Conservation (phyloP, 2,113 vertebrate species). For the Setophaga coronata region DNA sequence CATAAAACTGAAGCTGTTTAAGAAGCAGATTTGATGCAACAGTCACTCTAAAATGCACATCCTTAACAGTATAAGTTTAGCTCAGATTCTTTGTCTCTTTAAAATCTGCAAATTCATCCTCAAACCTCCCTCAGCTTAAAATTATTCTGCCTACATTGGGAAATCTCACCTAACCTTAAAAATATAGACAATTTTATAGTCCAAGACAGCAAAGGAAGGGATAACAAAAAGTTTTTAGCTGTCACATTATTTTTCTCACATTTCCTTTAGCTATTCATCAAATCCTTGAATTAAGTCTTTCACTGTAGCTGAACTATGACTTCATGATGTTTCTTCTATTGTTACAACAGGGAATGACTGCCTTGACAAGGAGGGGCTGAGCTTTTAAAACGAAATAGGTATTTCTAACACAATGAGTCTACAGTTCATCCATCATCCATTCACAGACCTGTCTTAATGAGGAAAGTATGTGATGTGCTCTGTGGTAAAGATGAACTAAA, state of each 20-base stretch:
- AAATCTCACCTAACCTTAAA: background rate
- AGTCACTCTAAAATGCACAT: background rate
- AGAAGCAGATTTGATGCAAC: background rate
- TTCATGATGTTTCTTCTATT: background rate
- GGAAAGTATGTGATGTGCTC: background rate
- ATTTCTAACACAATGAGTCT: constrained; percentile 36
- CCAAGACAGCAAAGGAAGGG: background rate
- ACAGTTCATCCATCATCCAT: constrained; percentile 38
- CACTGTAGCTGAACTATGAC: constrained; percentile 20
- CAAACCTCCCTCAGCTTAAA: background rate
- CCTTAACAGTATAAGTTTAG: background rate
- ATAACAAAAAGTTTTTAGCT: background rate
- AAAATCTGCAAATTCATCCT: background rate
- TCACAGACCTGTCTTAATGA: background rate
- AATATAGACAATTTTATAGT: background rate
- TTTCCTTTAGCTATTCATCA: constrained; percentile 23
- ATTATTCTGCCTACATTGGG: background rate
- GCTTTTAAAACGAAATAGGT: constrained; percentile 60
- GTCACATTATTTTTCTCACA: background rate
- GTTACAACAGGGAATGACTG: background rate
- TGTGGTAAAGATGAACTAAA: background rate
- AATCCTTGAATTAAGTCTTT: constrained; percentile 29
- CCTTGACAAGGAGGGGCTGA: constrained; percentile 41
- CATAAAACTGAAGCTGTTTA: background rate
- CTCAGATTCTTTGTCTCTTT: background rate